Conservation (phyloP, 2,888 invertebrate species). For the Scaptomyza flava region DNA sequence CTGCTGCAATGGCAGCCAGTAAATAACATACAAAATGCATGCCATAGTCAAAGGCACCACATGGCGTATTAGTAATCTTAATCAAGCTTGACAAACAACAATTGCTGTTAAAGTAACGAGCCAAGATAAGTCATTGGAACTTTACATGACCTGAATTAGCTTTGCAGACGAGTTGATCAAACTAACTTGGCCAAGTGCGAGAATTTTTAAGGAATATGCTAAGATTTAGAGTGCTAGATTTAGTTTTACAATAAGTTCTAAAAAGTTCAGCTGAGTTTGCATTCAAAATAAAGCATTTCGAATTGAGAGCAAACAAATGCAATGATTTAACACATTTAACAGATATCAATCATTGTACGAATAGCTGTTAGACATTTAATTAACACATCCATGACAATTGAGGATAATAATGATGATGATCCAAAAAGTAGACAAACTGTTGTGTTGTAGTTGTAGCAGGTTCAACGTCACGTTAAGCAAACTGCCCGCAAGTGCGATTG, state of each 20-base stretch:
- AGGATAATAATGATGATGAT: slow-evolving; percentile 26
- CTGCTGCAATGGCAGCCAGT: slow-evolving; percentile 64
- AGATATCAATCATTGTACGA: slow-evolving; percentile 20
- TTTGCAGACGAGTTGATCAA: slow-evolving; percentile 8
- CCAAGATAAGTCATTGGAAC: slow-evolving; percentile 27
- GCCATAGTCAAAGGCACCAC: slow-evolving; percentile 48
- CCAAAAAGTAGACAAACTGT: slow-evolving; percentile 14
- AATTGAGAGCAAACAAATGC: background rate
- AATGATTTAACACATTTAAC: slow-evolving; percentile 22
- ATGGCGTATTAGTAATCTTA: slow-evolving; percentile 71
- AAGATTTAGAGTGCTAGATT: background rate
- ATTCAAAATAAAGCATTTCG: background rate
- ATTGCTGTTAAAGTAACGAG: slow-evolving; percentile 31
- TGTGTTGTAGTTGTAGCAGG: slow-evolving; percentile 48
- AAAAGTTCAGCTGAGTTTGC: background rate
- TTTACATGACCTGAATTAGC: too few relatives aligned
- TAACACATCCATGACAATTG: slow-evolving; percentile 40
- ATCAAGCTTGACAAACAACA: slow-evolving; percentile 45
- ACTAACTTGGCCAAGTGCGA: slow-evolving; percentile 2
- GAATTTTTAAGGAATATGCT: background rate
- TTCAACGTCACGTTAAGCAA: slow-evolving; percentile 65
- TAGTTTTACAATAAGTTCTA: background rate
- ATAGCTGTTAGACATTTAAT: slow-evolving; percentile 46
- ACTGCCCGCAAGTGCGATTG: slow-evolving; percentile 30
- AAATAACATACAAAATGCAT: slow-evolving; percentile 51